phyloP scores from a whole-genome alignment of 35 echinoderm and acorn worm species.

The Lytechinus variegatus region DNA sequence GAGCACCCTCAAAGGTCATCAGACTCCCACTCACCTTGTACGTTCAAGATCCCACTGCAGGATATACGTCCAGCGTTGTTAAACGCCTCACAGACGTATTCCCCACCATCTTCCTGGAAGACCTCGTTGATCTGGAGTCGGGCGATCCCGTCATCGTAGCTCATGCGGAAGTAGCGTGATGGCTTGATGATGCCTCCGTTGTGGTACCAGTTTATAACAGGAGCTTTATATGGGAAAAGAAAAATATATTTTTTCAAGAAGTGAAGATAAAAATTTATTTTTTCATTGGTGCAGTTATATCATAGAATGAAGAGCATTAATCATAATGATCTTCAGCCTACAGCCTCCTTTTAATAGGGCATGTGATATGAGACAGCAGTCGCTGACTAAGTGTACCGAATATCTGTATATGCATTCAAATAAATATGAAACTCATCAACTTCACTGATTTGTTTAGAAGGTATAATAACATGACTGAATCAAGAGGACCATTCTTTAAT shows the following conservation, averaged over 20 bases:
- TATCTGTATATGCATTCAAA: not conserved
- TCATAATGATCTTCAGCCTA: not conserved
- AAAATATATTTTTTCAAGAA: not conserved
- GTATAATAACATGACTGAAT: too few relatives aligned
- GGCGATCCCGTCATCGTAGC: constrained; percentile 77
- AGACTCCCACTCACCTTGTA: constrained; percentile 88
- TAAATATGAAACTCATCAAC: not conserved
- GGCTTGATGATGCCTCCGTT: constrained; percentile 94
- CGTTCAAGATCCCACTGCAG: constrained; percentile 66
- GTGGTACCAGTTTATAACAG: constrained; percentile 89
- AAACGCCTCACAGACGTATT: constrained; percentile 81
- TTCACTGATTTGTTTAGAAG: too few relatives aligned
- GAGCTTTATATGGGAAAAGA: constrained; percentile 60
- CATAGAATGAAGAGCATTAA: not conserved
- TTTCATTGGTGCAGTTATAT: too few relatives aligned
- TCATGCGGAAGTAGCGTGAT: constrained; percentile 95
- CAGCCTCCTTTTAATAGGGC: not conserved
- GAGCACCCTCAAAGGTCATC: constrained; percentile 47
- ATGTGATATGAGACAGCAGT: not conserved
- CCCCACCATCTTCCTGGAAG: constrained; percentile 89
- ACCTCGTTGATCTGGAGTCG: constrained; percentile 91
- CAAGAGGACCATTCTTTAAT: too few relatives aligned
- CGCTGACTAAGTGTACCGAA: not conserved
- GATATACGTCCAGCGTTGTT: constrained; percentile 65
- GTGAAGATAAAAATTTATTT: not conserved